Conservation (phyloP, 1,140 invertebrate species). For the Odontomachus brunneus region DNA sequence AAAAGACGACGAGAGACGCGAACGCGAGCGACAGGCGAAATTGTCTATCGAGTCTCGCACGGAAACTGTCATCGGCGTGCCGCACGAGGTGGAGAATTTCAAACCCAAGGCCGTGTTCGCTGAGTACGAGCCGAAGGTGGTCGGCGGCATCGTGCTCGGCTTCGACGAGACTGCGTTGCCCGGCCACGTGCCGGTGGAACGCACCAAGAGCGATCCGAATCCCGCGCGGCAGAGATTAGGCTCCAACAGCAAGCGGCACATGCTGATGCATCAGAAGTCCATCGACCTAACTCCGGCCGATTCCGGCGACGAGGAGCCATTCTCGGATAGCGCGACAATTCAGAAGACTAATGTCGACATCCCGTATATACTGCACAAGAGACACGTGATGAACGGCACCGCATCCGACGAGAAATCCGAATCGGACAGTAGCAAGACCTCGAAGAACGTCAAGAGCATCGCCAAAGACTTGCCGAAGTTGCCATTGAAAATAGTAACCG, state of each 20-base stretch:
- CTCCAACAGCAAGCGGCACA: conserved; percentile 89
- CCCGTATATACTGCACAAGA: conserved; percentile 92
- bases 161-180: conserved; percentile 81
- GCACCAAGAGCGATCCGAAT: conserved; percentile 94
- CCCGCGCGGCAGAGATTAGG: conserved; percentile 89
- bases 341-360: conserved; percentile 89
- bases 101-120: conserved; percentile 80
- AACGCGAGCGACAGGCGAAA: conserved; percentile 77
- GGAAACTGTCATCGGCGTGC: conserved; percentile 76
- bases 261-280: conserved; percentile 94
- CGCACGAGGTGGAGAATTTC: conserved; percentile 73
- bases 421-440: conserved; percentile 79
- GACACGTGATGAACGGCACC: conserved; percentile 93
- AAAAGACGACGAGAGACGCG: conserved; percentile 80
- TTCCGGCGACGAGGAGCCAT: conserved; percentile 92
- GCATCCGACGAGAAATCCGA: conserved; percentile 86
- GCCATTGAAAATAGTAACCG: conserved; percentile 83
- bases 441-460: conserved; percentile 66
- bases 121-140: conserved; percentile 85
- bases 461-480: conserved; percentile 81
- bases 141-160: conserved; percentile 83
- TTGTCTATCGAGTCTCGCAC: conserved; percentile 78
- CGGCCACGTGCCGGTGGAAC: conserved; percentile 90
- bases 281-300: conserved; percentile 93
- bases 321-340: conserved; percentile 84